Evolutionary conservation across 2,888 invertebrate genomes (phyloP), one percentile per base, ranked within the genome.

Genomic region (Cerastis leucographa): DNA sequence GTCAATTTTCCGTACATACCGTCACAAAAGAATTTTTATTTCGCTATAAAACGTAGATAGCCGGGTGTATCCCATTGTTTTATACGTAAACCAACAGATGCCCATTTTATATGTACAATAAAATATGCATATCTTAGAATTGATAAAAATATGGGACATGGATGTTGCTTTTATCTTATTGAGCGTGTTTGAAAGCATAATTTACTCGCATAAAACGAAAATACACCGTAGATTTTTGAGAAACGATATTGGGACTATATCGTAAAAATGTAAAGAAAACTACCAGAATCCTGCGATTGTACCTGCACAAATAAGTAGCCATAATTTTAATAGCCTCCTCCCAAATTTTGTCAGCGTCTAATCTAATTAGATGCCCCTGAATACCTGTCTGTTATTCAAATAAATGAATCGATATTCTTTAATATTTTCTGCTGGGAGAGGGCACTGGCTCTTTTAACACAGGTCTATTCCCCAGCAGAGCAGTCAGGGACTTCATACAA

Each of bases 91-190:
- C 82, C 74, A 75, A 68, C 80, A 84, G 68, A 87, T 83, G 80
- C 75, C 81, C 73, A 83, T 81, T 87, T 88, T 83, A 88, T 88
- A 78, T 42, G 64, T 80, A 70, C 74, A 83, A 81, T 88, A 86
- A 88, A 88, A 86, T 78, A 76, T 84, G 79, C 86, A 85, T 87
- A 85, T 85, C 85, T 83, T 71, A 74, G 85, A 80, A 78, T 81
- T 85, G 77, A 85, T 85, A 87, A 80, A 81, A 78, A 84, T 83
- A 71, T 71, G 59, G 42, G 42, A 70, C 66, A 61, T 51, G 66
- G 42, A 59, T 65, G 83, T 56, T 56, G n/a, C 65, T 82, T 71
- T 81, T 75, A 70, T 66, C 49, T 76, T 49, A 54, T 66, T 61
- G 49, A 17, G 25, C 49, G 12, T 49, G 1, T 54, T 61, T 71